Evolutionary conservation across 2,888 invertebrate species (phyloP).

Genomic region (Caenorhabditis macrosperma): DNA sequence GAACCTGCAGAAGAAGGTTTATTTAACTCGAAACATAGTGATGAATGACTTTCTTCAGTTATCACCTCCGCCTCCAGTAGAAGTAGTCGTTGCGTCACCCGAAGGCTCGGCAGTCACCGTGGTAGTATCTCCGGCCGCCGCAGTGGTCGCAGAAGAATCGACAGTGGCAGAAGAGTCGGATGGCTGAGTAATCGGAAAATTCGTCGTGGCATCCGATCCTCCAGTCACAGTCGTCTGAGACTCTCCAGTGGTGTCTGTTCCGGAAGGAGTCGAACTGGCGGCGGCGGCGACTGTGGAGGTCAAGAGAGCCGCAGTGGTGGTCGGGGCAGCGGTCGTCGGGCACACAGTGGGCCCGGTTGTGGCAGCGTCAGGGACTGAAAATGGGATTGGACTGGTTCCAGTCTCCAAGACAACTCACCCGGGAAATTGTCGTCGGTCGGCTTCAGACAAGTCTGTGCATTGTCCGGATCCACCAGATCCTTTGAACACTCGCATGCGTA

Average conservation of each 20-base stretch:
- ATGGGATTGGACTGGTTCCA: background rate
- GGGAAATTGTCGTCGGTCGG: background rate
- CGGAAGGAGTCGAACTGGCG: background rate
- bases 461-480: background rate
- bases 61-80: no score
- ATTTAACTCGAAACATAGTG: no score
- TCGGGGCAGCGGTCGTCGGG: slow-evolving; percentile 15
- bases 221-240: background rate
- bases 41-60: no score
- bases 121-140: no score
- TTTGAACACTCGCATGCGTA: slow-evolving; percentile 27
- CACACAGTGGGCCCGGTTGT: slow-evolving; percentile 2
- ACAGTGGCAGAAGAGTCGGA: no score
- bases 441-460: background rate
- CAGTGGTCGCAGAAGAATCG: no score
- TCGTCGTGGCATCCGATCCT: background rate
- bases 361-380: slow-evolving; percentile 4
- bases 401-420: background rate
- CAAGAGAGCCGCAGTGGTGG: slow-evolving; percentile 23
- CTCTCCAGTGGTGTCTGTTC: background rate
- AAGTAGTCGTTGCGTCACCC: no score
- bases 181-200: no score
- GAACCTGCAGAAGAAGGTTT: no score
- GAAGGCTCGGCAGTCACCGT: no score
- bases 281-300: slow-evolving; percentile 6